Percentiles rank a stretch among this genome's conserved stretches.
phyloP scores from a whole-genome alignment of 2,888 invertebrate species.

The Bursaphelenchus okinawaensis region DNA sequence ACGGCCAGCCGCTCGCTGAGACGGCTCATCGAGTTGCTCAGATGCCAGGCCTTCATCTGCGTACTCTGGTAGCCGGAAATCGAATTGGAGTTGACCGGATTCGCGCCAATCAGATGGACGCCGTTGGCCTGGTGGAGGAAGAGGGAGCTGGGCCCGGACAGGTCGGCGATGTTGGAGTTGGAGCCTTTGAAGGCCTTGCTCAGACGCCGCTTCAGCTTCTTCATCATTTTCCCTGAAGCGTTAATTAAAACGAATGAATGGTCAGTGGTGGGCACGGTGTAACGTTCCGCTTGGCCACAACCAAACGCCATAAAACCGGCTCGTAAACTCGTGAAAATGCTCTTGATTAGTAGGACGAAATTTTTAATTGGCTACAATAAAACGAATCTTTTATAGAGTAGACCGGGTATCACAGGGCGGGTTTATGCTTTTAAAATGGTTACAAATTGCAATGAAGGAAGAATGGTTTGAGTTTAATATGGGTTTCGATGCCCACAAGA shows the following conservation, averaged over 20 bases:
- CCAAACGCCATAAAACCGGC: background rate
- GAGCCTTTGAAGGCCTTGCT: slow-evolving; percentile 40
- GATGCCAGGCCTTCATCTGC: slow-evolving; percentile 16
- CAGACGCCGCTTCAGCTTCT: slow-evolving; percentile 43
- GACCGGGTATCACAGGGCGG: too few species aligned
- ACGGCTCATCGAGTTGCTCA: slow-evolving; percentile 44
- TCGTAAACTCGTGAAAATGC: background rate
- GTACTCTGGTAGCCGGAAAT: background rate
- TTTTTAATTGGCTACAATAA: background rate
- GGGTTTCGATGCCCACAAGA: too few species aligned
- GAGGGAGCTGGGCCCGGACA: background rate
- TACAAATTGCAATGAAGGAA: too few species aligned
- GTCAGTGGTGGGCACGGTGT: background rate
- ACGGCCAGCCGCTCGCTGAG: slow-evolving; percentile 29
- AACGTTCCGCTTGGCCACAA: background rate
- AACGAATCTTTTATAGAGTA: background rate
- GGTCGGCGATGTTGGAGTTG: slow-evolving; percentile 1
- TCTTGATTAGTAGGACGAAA: background rate
- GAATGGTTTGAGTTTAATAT: too few species aligned
- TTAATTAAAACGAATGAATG: slow-evolving; percentile 1
- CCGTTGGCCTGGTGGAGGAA: background rate
- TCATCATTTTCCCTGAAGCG: slow-evolving; percentile 28
- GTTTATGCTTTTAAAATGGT: too few species aligned
- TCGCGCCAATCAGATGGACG: slow-evolving; percentile 8
- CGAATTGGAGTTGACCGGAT: slow-evolving; percentile 3